Base-by-base conservation (phyloP, 2,113 vertebrate species). In the Eupsittula cactorum region DNA sequence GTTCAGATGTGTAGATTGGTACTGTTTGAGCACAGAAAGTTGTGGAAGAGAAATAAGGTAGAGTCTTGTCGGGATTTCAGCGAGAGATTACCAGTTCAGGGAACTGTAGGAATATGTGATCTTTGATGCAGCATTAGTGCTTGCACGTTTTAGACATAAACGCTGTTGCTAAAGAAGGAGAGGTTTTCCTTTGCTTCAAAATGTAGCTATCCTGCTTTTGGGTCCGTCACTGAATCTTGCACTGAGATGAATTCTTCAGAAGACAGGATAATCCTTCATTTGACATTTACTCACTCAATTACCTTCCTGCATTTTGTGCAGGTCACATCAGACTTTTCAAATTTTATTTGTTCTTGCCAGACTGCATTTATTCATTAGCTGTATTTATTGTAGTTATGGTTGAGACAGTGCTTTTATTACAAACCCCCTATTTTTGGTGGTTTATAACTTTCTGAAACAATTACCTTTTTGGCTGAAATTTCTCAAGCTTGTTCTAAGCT, bases 381-480 rank as follows among this genome's bases (percentile, higher is more conserved):
- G 86, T 93, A 95, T 97, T 97, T 97, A 96, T 96, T 97, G 95
- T 95, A 96, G 92, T 94, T 97, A 94, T 96, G 96, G 93, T 97
- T 95, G 93, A 98, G 95, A 93, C 95, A 88, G 82, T 81, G 64
- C 89, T 98, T 98, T 97, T 90, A 92, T 96, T 97, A 90, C 96
- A 95, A 96, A 47, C 59, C 60, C 71, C 86, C 96, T 94, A 65
- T 97, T 96, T 97, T 98, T 90, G 96, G 74, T 97, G 96, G 97
- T 97, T 97, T 97, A 94, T 97, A 97, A 95, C 87, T 98, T 97
- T 98, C 92, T 95, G 78, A 97, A 96, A 87, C 96, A 97, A 98
- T 98, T 97, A 93, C 91, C 82, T 96, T 95, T 97, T 97, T 94
- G 86, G 95, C 95, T 97, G 95, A 96, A 97, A 97, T 98, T 97